Evolutionary conservation across 2,888 invertebrate species (phyloP).

Genomic region (Cataglyphis albicans): DNA sequence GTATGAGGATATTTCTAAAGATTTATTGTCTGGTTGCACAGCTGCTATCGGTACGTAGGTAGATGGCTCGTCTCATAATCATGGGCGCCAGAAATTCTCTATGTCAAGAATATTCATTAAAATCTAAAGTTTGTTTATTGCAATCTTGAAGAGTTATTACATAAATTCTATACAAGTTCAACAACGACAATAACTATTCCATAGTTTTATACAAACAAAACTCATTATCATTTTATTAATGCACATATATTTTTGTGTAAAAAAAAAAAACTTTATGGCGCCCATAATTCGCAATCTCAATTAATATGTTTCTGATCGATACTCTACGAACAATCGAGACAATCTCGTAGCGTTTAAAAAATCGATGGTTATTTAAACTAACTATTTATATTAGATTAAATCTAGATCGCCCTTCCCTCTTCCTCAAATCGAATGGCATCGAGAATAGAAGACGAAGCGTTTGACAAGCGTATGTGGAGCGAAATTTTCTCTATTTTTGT

Average conservation of each 20-base stretch:
- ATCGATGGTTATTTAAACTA: constrained; percentile 12
- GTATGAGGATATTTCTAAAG: constrained; percentile 43
- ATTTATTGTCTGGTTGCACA: constrained; percentile 55
- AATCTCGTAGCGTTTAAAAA: neutral
- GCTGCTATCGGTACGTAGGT: constrained; percentile 31
- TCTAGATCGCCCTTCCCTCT: constrained; percentile 11
- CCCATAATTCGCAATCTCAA: neutral
- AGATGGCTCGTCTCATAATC: neutral
- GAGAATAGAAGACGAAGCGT: constrained; percentile 49
- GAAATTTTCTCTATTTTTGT: neutral
- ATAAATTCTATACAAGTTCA: constrained; percentile 18
- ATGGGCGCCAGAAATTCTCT: constrained; percentile 14
- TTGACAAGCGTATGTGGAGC: constrained; percentile 20
- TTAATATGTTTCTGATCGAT: constrained; percentile 11
- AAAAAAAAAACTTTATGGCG: neutral
- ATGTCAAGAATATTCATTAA: neutral
- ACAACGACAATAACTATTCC: neutral
- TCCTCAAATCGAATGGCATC: constrained; percentile 7
- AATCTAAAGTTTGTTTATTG: constrained; percentile 20
- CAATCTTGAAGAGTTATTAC: constrained; percentile 26
- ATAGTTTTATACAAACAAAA: neutral
- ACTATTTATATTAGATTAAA: constrained; percentile 21
- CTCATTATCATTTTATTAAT: constrained; percentile 3
- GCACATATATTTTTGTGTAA: neutral
- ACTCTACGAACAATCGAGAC: constrained; percentile 25